Base-by-base conservation (phyloP, 2,888 invertebrate genomes). In the Ennomos erosarius region DNA sequence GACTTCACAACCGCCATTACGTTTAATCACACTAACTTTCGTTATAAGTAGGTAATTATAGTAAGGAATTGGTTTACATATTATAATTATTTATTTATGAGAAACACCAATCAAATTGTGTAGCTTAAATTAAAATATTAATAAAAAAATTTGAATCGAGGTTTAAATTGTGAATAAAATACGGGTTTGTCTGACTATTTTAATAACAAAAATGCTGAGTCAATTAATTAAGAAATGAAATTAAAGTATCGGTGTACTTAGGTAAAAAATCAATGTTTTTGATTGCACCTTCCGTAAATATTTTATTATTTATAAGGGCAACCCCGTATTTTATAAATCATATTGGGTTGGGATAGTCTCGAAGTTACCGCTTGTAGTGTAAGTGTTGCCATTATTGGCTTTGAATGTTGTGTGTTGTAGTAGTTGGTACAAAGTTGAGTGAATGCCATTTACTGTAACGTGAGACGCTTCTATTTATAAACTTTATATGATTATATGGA, bases 401-500 rank as follows among this genome's bases (percentile, higher is more conserved):
- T 74, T 72, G 54, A 52, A 65, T 75, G 75, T 78, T 58, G 52
- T 53, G 12, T 61, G 68, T 67, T 70, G 59, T 57, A 64, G 68
- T 60, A 66, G 59, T 68, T 60, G 55, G 53, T 16, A 16, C 16
- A 16, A 16, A 16, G 16, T 61, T 59, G 60, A 50, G 44, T 16
- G 65, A 67, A 54, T 42, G 62, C 54, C 55, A 51, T 50, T 8
- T 26, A 26, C 12, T 55, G 62, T 69, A 62, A 68, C 67, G 75
- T 75, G 74, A 77, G 73, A 79, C 71, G 87, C 85, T 85, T 85
- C 65, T 79, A 76, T 81, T 83, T 85, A 73, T 77, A 79, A 78
- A 72, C 69, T 85, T 86, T 86, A 81, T 82, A 84, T 76, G 64
- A 79, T 78, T 79, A 81, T 84, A 85, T 84, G 80, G 79, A 82